Base-by-base conservation (phyloP, 2,797 vertebrate genomes). In the Chelidonichthys spinosus region DNA sequence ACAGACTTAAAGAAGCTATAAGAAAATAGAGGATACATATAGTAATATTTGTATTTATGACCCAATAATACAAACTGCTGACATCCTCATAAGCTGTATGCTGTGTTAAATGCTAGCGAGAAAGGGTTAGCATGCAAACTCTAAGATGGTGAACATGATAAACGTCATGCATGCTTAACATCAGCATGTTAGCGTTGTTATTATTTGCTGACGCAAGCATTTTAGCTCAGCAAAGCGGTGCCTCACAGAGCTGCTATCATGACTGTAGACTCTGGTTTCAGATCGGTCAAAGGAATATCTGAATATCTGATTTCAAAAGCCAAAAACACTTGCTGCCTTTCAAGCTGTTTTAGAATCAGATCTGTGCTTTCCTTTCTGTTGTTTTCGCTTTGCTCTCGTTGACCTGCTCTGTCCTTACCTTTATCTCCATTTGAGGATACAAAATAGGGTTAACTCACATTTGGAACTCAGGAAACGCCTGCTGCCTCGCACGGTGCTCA, bases 401-500 rank as follows among this genome's bases (percentile, higher is more conserved):
- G 36, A 52, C 14, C 7, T 39, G 4, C 11, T 40, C 15, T 8
- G 11, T 2, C 11, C 18, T n/a, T 2, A 49, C 2, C 15, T 25
- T 25, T 33, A 25, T n/a, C 14, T 37, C 39, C 35, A 69, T 36
- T 47, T 3, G 59, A 53, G 44, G n/a, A 56, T 17, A 36, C 17
- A 76, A 69, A 73, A 55, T 40, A 46, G 32, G 40, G 46, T 17
- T 59, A 35, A 40, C 25, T 58, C 58, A 75, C 58, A 73, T 62
- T 58, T 58, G 5, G 36, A 69, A 59, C 9, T 40, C 15, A 43
- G n/a, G 70, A 71, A 71, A 67, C 44, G 71, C 25, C 50, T 50
- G 35, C 32, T 77, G 44, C 2, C 18, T 46, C 42, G 17, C 53
- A 40, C 15, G 6, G 43, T 76, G 67, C 59, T 67, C 63, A 40